Percentiles rank a stretch among this genome's conserved stretches.
Conservation (phyloP, 1,140 invertebrate genomes). For the Zaprionus capensis region DNA sequence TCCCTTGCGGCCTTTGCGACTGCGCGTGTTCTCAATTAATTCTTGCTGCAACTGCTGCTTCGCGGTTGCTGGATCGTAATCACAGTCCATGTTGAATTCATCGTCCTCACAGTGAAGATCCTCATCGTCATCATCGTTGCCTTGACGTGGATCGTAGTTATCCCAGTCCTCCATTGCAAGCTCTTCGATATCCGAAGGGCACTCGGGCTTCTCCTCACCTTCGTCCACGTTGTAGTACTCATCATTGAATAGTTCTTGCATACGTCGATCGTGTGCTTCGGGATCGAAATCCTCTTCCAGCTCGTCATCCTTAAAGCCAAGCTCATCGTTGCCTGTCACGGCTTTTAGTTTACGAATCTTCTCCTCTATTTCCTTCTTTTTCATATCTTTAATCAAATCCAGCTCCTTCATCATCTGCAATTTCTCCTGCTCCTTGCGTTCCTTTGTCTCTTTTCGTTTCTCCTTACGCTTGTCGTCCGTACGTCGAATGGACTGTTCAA, state of each 20-base stretch:
- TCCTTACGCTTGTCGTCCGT: conserved; percentile 91
- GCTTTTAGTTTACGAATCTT: conserved; percentile 95
- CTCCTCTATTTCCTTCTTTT: conserved; percentile 95
- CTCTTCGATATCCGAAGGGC: conserved; percentile 91
- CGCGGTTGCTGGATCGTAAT: conserved; percentile 88
- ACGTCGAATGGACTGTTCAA: conserved; percentile 92
- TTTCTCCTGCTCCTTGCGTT: conserved; percentile 93
- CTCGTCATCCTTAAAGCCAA: conserved; percentile 88
- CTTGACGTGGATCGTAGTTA: conserved; percentile 86
- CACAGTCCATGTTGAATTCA: conserved; percentile 95
- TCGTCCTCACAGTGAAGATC: conserved; percentile 90
- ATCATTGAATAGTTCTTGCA: conserved; percentile 94
- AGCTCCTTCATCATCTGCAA: conserved; percentile 93
- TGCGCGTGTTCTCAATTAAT: conserved; percentile 86
- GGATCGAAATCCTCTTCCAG: conserved; percentile 97
- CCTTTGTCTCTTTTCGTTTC: conserved; percentile 90
- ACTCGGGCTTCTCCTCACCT: conserved; percentile 91
- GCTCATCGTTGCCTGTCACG: conserved; percentile 92
- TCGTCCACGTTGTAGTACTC: conserved; percentile 92
- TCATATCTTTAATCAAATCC: conserved; percentile 93
- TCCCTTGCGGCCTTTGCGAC: conserved; percentile 87
- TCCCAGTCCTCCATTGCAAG: conserved; percentile 91
- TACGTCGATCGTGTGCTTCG: conserved; percentile 92
- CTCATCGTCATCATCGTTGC: conserved; percentile 53
- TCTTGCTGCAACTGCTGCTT: conserved; percentile 86